Conservation (phyloP, 2,888 invertebrate species). For the Diarsia brunnea region DNA sequence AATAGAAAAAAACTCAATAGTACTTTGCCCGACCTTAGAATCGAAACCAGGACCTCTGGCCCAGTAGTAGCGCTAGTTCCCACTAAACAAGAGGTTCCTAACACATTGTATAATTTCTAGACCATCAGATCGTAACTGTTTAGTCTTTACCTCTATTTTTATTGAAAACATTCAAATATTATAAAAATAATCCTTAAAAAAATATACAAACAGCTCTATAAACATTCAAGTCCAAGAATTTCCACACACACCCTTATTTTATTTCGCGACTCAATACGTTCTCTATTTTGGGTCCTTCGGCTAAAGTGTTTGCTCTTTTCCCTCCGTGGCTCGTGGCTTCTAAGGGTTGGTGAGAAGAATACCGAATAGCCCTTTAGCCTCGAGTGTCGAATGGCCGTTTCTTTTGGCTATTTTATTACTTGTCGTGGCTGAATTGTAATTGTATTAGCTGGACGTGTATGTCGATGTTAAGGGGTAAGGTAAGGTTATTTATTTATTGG, state of each 20-base stretch:
- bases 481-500: constrained; percentile 35
- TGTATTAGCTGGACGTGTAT: constrained; percentile 74
- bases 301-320: constrained; percentile 87
- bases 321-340: constrained; percentile 77
- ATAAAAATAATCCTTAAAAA: not conserved
- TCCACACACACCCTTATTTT: constrained; percentile 86
- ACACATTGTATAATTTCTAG: too few species aligned
- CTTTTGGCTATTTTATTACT: constrained; percentile 88
- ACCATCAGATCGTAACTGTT: too few species aligned
- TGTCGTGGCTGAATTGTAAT: constrained; percentile 85
- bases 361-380: constrained; percentile 84
- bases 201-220: constrained; percentile 72
- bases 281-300: constrained; percentile 83
- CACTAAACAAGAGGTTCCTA: too few species aligned
- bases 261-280: constrained; percentile 90
- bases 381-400: constrained; percentile 86
- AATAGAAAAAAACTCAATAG: too few species aligned
- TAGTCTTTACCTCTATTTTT: not conserved
- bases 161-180: not conserved
- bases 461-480: constrained; percentile 38
- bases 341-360: constrained; percentile 86
- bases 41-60: too few species aligned
- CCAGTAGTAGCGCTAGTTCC: too few species aligned
- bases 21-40: too few species aligned
- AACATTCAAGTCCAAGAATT: constrained; percentile 70